These are phyloP conservation scores for Ictidomys tridecemlineatus DNA, from an alignment of 2,113 vertebrate genomes.

Conservation along the genomic window DNA sequence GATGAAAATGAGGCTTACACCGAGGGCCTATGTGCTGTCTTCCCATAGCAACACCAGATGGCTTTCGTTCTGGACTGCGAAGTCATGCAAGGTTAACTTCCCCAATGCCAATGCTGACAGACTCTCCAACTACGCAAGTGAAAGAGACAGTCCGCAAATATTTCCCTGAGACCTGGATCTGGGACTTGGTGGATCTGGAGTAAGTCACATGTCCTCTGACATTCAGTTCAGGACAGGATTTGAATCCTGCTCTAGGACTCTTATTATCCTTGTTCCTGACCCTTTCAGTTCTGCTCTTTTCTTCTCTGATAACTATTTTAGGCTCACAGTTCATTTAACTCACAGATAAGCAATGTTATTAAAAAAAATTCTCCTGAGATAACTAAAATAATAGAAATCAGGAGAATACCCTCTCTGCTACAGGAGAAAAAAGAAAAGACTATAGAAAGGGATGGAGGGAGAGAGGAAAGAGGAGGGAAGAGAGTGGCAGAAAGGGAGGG, in stretches of 20 bases:
- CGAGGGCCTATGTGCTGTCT: not conserved
- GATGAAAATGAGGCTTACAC: not conserved
- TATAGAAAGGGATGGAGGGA: not conserved
- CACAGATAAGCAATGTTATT: not conserved
- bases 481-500: too few relatives aligned
- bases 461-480: not conserved
- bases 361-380: not conserved
- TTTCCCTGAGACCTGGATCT: slow-evolving; percentile 96
- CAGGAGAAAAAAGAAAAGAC: too few relatives aligned
- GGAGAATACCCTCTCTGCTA: not conserved
- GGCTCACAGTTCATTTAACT: not conserved
- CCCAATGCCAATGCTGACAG: fast-evolving
- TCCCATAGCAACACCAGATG: fast-evolving
- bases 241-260: not conserved
- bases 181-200: slow-evolving; percentile 91
- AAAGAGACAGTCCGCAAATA: slow-evolving; percentile 86
- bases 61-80: fast-evolving
- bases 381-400: not conserved
- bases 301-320: slow-evolving; percentile 17
- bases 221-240: not conserved
- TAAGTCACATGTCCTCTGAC: slow-evolving; percentile 79
- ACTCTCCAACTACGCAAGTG: fast-evolving
- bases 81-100: fast-evolving
- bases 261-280: not conserved
- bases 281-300: not conserved